A percentile compares a stretch with the other conserved stretches of the same genome.
phyloP scores from a whole-genome alignment of 2,113 vertebrate genomes.

The Daboia siamensis region DNA sequence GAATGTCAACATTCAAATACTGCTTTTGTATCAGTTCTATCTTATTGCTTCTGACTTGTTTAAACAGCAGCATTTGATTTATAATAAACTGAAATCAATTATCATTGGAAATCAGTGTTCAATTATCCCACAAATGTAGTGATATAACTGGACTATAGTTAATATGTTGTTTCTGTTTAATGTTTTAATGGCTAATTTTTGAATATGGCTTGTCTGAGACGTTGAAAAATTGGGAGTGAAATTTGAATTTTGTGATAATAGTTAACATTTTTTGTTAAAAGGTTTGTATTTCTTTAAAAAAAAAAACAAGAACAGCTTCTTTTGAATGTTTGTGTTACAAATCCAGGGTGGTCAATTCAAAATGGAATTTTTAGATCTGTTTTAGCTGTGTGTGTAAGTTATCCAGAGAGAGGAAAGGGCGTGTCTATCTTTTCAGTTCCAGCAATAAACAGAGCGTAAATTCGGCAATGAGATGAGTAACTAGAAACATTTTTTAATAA shows the following conservation, averaged over 20 bases:
- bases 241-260: background rate
- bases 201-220: background rate
- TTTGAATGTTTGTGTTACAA: background rate
- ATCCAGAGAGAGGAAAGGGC: conserved; percentile 16
- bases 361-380: background rate
- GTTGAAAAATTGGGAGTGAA: background rate
- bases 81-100: background rate
- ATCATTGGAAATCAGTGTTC: background rate
- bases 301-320: background rate
- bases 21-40: background rate
- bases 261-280: background rate
- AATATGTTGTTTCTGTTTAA: background rate
- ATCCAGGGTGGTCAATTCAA: conserved; percentile 13
- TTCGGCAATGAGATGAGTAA: background rate
- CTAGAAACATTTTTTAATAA: conserved; percentile 5
- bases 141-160: background rate
- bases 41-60: background rate
- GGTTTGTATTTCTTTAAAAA: conserved; percentile 2
- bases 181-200: conserved; percentile 1
- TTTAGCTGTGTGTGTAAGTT: background rate
- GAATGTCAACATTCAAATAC: background rate
- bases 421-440: conserved; percentile 27
- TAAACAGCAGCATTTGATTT: background rate
- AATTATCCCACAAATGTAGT: background rate
- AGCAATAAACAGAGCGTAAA: conserved; percentile 21